These are phyloP conservation scores for Monopis laevigella DNA, from an alignment of 2,888 invertebrate genomes.

Conservation along the genomic window DNA sequence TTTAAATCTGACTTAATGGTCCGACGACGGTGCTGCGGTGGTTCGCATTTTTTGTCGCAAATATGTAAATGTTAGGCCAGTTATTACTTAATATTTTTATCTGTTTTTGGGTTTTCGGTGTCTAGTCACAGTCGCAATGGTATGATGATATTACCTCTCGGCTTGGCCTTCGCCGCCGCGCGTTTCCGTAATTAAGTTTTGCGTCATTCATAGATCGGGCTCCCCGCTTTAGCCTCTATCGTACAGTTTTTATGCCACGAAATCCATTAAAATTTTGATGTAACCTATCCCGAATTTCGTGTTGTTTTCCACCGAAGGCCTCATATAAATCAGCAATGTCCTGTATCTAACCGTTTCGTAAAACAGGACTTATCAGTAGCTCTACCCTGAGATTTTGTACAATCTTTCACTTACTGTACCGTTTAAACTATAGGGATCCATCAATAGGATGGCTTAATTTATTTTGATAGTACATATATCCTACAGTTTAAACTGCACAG, in stretches of 20 bases:
- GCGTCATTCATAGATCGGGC: conserved; percentile 57
- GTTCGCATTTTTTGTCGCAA: conserved; percentile 40
- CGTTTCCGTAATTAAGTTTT: conserved; percentile 63
- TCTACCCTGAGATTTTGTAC: no score
- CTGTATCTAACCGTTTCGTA: no score
- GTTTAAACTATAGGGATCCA: no score
- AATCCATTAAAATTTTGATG: no score
- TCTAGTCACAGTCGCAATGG: neutral
- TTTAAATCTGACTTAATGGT: conserved; percentile 57
- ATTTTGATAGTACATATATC: no score
- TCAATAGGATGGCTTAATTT: no score
- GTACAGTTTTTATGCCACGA: conserved; percentile 47
- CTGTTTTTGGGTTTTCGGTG: neutral
- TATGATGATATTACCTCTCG: conserved; percentile 13
- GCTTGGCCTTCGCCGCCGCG: conserved; percentile 43
- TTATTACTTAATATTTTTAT: conserved; percentile 20
- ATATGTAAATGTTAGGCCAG: conserved; percentile 38
- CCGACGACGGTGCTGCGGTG: conserved; percentile 48
- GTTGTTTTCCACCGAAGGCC: no score
- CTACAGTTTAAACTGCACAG: no score
- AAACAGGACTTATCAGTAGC: no score
- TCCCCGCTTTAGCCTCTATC: conserved; percentile 57
- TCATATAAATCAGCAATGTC: no score
- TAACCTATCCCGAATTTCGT: no score
- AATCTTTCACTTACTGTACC: no score